Evolutionary conservation across 2,888 invertebrate species (phyloP).

Genomic region (Orthonychiurus folsomi): DNA sequence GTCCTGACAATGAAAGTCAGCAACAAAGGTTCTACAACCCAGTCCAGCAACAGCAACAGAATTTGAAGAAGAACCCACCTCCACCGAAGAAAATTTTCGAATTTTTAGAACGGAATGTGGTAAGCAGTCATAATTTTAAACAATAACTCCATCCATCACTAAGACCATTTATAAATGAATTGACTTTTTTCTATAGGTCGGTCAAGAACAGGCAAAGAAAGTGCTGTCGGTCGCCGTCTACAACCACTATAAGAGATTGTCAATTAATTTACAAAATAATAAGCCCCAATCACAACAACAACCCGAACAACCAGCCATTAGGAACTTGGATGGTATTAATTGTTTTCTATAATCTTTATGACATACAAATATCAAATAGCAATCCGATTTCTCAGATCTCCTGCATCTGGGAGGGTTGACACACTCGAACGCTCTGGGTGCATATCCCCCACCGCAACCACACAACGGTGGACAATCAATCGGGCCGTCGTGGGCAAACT

Average conservation of each 20-base stretch:
- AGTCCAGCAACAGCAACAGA: not conserved
- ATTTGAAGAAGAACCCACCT: constrained; percentile 38
- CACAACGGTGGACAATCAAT: constrained; percentile 31
- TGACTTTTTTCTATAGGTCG: too few species aligned
- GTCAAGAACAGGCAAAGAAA: constrained; percentile 95
- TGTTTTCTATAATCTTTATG: not conserved
- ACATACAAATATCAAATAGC: not conserved
- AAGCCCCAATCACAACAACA: constrained; percentile 30
- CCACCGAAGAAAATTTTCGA: constrained; percentile 66
- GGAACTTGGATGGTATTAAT: constrained; percentile 38
- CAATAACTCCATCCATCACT: too few species aligned
- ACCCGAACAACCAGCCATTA: constrained; percentile 26
- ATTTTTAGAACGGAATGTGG: constrained; percentile 90
- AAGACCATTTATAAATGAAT: too few species aligned
- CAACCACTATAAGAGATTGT: constrained; percentile 96
- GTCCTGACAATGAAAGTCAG: constrained; percentile 25
- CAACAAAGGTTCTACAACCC: constrained; percentile 20
- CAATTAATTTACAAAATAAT: constrained; percentile 70
- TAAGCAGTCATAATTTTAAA: constrained; percentile 46
- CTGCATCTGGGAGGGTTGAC: constrained; percentile 75
- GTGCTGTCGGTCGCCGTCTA: constrained; percentile 96
- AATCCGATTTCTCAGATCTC: constrained; percentile 57
- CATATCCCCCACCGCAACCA: constrained; percentile 36
- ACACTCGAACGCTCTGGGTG: constrained; percentile 56
- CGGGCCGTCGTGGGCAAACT: constrained; percentile 39